Conservation (phyloP, 2,888 invertebrate genomes). For the Metacarcinus magister region DNA sequence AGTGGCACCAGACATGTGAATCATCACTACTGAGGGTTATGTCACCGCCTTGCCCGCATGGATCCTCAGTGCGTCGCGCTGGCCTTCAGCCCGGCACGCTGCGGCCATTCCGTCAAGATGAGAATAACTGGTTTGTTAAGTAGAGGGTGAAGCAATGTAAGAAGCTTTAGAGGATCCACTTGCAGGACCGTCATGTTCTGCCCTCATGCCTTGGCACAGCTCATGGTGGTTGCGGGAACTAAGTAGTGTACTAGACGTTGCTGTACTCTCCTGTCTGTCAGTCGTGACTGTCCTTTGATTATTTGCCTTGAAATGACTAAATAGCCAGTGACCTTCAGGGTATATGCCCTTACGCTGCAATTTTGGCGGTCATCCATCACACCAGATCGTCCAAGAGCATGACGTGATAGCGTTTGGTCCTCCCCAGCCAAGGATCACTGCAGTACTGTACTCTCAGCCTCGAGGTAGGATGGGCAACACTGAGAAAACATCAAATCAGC, state of each 20-base stretch:
- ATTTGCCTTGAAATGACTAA: not conserved
- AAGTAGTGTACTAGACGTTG: not conserved
- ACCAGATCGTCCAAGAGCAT: not conserved
- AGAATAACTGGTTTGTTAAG: not conserved
- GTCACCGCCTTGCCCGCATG: constrained; percentile 32
- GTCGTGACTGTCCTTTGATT: not conserved
- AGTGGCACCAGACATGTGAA: not conserved
- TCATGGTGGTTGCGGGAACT: not conserved
- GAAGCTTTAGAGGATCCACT: not conserved
- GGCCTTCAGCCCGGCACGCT: not conserved
- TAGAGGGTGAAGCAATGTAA: not conserved
- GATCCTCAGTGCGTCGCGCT: not conserved
- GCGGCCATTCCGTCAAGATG: not conserved
- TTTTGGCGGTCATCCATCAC: not conserved
- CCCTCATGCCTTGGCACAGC: not conserved
- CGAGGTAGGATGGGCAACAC: not conserved
- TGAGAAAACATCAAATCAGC: not conserved
- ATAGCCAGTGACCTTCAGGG: not conserved
- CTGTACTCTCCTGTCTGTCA: not conserved
- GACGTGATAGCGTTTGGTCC: not conserved
- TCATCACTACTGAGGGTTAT: not conserved
- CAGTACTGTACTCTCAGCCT: not conserved
- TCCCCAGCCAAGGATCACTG: not conserved
- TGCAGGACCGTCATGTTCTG: not conserved
- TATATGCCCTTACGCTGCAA: not conserved